Evolutionary conservation across 1,140 invertebrate genomes (phyloP), one percentile per base, ranked within the genome.

Genomic region (Eufriesea mexicana): DNA sequence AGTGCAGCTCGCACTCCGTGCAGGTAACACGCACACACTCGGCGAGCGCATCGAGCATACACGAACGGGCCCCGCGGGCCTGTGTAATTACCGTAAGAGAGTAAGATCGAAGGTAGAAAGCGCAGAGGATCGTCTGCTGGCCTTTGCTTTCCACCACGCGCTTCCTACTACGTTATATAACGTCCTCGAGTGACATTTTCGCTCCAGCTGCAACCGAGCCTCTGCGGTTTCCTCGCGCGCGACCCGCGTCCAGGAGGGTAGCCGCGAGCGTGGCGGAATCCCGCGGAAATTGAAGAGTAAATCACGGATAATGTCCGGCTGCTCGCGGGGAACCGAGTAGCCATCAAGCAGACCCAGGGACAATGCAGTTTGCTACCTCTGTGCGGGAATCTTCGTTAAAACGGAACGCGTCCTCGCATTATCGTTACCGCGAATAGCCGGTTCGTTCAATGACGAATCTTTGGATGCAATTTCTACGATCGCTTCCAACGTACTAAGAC

Each of bases 31-130:
- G 62, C 16, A 18, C 14, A 42, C 64, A 47, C 9, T 20, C 4
- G 16, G 62, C n/a, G 62, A 20, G 54, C 20, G 49, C 35, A 35
- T 35, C 35, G 16, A 61, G 51, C 54, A 59, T 71, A 20, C 66
- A 59, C 18, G 54, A 10, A 79, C 54, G 74, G 23, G 51, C 18
- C 51, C 51, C 49, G 57, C 35, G 76, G 70, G 86, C 75, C 88
- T 88, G 87, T 87, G 91, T 92, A 93, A 92, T 92, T 91, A 90
- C 81, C 75, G 89, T 86, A 85, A 86, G 80, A 89, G 89, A 89
- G 89, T 91, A 91, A 90, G 91, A 92, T 92, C 91, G 91, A 91
- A 92, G 91, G 90, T 93, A 94, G 92, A 94, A 93, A 94, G 92
- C 91, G 92, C 89, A 81, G 80, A 90, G 91, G 92, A 93, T 92